These are phyloP conservation scores for Paragorgia papillata DNA, from an alignment of 92 coral and sea anemone species.

Conservation along the genomic window DNA sequence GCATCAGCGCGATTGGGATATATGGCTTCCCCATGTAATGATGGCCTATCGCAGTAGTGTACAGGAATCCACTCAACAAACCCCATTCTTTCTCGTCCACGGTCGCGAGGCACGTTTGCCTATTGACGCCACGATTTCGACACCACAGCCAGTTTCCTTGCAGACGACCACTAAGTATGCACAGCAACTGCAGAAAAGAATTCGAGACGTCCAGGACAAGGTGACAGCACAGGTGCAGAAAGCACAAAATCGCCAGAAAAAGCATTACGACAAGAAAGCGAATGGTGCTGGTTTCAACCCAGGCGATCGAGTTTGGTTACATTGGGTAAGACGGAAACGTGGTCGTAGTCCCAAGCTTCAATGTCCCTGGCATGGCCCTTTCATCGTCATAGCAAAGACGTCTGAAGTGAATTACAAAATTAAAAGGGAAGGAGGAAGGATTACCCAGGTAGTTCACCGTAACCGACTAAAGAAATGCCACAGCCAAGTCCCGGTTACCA, in stretches of 20 bases:
- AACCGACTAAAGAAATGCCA: conserved; percentile 23
- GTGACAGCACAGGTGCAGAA: conserved; percentile 35
- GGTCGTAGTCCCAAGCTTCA: conserved; percentile 31
- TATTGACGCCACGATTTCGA: neutral
- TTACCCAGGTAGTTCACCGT: conserved; percentile 21
- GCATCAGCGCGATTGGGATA: neutral
- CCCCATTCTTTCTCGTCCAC: neutral
- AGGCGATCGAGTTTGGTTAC: conserved; percentile 44
- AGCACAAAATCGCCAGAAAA: conserved; percentile 51
- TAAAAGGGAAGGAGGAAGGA: no score
- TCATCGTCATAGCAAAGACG: neutral
- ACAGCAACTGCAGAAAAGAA: neutral
- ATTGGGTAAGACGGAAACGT: conserved; percentile 3
- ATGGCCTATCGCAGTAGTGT: neutral
- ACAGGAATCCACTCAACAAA: neutral
- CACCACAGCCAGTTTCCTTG: conserved; percentile 19
- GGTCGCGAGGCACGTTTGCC: neutral
- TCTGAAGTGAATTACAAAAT: conserved; percentile 10
- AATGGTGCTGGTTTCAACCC: conserved; percentile 36
- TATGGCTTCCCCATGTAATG: neutral
- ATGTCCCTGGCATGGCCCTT: no score
- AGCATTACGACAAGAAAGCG: conserved; percentile 39
- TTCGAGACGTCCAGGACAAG: conserved; percentile 31
- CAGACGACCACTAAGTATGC: conserved; percentile 5
- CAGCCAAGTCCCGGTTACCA: no score